Evolutionary conservation across 2,113 vertebrate species (phyloP).

Genomic region (Ancistrus triradiatus): DNA sequence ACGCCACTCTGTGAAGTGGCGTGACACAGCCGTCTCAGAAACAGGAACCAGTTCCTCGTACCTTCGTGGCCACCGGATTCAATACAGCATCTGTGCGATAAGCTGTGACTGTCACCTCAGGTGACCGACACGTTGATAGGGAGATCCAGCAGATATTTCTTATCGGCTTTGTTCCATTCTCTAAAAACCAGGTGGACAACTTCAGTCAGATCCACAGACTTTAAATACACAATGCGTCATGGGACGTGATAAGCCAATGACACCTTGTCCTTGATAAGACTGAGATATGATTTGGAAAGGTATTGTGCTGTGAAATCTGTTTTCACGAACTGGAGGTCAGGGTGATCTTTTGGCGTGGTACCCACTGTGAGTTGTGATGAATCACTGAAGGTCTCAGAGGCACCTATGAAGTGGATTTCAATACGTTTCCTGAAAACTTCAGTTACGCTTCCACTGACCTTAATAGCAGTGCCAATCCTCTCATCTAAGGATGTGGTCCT

Average conservation of each 20-base stretch:
- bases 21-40: conserved; percentile 14
- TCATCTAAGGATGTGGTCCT: too few species aligned
- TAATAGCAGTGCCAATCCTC: too few species aligned
- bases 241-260: conserved; percentile 34
- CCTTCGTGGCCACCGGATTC: background rate
- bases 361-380: conserved; percentile 9
- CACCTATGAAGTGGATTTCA: too few species aligned
- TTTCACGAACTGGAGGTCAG: background rate
- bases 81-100: background rate
- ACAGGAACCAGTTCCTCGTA: conserved; percentile 19
- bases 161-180: conserved; percentile 30
- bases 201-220: conserved; percentile 36
- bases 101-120: background rate
- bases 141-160: conserved; percentile 24
- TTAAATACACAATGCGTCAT: conserved; percentile 33
- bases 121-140: conserved; percentile 24
- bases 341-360: background rate
- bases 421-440: too few species aligned
- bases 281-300: conserved; percentile 18
- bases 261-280: conserved; percentile 33
- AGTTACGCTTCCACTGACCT: too few species aligned
- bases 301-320: conserved; percentile 7
- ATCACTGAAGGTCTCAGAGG: background rate
- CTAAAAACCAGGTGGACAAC: conserved; percentile 32
- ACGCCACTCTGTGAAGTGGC: conserved; percentile 2